phyloP scores from a whole-genome alignment of 1,140 invertebrate species.

The Dufourea novaeangliae region DNA sequence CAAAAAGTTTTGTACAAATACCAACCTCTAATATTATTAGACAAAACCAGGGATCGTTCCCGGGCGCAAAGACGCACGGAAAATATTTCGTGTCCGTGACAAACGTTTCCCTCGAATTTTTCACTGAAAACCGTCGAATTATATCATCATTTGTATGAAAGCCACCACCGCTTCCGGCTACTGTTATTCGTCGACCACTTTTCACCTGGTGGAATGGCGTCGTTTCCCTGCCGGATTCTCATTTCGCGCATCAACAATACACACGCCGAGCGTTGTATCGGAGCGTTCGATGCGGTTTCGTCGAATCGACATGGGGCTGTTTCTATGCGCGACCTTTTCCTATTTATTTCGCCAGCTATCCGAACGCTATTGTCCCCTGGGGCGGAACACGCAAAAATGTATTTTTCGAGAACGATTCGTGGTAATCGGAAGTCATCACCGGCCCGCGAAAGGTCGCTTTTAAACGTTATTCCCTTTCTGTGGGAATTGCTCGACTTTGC shows the following conservation, averaged over 20 bases:
- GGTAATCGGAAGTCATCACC: slow-evolving; percentile 50
- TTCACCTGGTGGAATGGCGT: slow-evolving; percentile 17
- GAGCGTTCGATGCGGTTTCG: slow-evolving; percentile 16
- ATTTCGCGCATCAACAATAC: slow-evolving; percentile 34
- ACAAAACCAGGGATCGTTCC: no score
- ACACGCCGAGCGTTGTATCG: neutral
- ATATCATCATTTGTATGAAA: slow-evolving; percentile 11
- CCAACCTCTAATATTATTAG: no score
- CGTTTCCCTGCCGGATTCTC: slow-evolving; percentile 42
- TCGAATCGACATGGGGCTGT: slow-evolving; percentile 24
- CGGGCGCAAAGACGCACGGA: neutral
- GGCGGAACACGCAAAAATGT: slow-evolving; percentile 35
- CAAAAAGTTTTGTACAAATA: no score
- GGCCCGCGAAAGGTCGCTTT: slow-evolving; percentile 28
- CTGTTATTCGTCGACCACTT: slow-evolving; percentile 17
- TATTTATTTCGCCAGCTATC: slow-evolving; percentile 32
- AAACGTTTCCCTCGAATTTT: neutral
- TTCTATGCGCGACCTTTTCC: slow-evolving; percentile 8
- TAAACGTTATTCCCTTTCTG: slow-evolving; percentile 39
- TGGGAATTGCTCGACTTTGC: slow-evolving; percentile 14
- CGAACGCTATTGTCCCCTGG: slow-evolving; percentile 27
- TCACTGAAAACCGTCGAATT: neutral
- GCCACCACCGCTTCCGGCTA: neutral
- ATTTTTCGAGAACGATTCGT: slow-evolving; percentile 47
- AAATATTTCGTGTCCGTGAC: neutral